Conservation (phyloP, 53 echinoderm and acorn worm species). For the Crossaster papposus region DNA sequence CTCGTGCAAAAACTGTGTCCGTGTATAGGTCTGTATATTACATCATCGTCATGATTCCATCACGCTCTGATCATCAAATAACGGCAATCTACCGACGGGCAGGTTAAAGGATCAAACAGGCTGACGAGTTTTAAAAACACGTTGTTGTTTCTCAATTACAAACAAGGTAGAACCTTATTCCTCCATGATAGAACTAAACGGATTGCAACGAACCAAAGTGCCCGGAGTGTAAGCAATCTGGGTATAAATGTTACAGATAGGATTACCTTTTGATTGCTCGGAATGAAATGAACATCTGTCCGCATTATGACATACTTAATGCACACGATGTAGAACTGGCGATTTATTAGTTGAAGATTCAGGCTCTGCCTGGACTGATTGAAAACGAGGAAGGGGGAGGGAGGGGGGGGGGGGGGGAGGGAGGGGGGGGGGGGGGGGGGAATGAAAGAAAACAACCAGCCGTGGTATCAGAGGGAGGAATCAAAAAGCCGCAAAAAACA, state of each 20-base stretch:
- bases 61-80: no score
- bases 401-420: neutral
- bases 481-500: constrained; percentile 22
- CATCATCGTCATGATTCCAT: no score
- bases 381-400: neutral
- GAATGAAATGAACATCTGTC: constrained; percentile 2
- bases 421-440: neutral
- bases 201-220: neutral
- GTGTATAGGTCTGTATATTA: no score
- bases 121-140: neutral
- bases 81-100: no score
- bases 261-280: neutral
- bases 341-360: neutral
- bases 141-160: neutral
- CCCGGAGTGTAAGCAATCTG: neutral
- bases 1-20: no score
- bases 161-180: no score
- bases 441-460: constrained; percentile 3
- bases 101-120: no score
- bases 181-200: neutral
- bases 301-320: neutral
- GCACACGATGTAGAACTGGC: neutral
- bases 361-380: neutral
- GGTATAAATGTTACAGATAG: neutral
- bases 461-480: neutral